Evolutionary conservation across 2,888 invertebrate species (phyloP).

Genomic region (Apocheima hispidaria): DNA sequence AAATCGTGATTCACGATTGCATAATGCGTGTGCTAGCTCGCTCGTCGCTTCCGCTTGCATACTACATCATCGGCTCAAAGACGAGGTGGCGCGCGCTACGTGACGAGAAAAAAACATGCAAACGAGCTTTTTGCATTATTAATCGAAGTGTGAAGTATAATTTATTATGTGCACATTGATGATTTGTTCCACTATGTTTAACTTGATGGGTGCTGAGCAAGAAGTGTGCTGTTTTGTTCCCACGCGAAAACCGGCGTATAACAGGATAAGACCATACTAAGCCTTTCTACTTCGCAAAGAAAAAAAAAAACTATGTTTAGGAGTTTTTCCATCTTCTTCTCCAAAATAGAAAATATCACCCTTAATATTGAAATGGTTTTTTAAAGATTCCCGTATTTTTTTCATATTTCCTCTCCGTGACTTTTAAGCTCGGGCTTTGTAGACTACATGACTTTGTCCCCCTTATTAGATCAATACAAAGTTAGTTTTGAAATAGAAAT

Average conservation of each 20-base stretch:
- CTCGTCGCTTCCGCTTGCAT: conserved; percentile 45
- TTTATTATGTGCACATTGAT: conserved; percentile 49
- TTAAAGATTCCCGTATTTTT: too few species aligned
- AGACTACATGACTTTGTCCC: too few species aligned
- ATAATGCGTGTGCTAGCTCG: conserved; percentile 39
- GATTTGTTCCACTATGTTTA: conserved; percentile 40
- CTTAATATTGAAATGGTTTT: too few species aligned
- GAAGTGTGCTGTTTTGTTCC: conserved; percentile 7
- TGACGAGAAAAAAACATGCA: conserved; percentile 51
- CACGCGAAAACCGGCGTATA: conserved; percentile 4
- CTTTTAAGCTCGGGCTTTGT: too few species aligned
- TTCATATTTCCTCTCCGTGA: too few species aligned
- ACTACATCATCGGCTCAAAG: conserved; percentile 35
- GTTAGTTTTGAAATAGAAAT: too few species aligned
- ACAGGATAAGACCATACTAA: too few species aligned
- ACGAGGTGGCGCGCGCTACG: conserved; percentile 48
- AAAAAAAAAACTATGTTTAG: too few species aligned
- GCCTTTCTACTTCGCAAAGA: too few species aligned
- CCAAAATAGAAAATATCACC: too few species aligned
- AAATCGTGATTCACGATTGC: conserved; percentile 46
- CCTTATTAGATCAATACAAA: too few species aligned
- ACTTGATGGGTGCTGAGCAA: conserved; percentile 25
- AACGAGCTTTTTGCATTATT: conserved; percentile 59
- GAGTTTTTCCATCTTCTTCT: too few species aligned
- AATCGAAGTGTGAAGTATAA: conserved; percentile 57